Evolutionary conservation across 2,888 invertebrate species (phyloP), one percentile per base, ranked within the genome.

Genomic region (Lasioglossum vierecki): DNA sequence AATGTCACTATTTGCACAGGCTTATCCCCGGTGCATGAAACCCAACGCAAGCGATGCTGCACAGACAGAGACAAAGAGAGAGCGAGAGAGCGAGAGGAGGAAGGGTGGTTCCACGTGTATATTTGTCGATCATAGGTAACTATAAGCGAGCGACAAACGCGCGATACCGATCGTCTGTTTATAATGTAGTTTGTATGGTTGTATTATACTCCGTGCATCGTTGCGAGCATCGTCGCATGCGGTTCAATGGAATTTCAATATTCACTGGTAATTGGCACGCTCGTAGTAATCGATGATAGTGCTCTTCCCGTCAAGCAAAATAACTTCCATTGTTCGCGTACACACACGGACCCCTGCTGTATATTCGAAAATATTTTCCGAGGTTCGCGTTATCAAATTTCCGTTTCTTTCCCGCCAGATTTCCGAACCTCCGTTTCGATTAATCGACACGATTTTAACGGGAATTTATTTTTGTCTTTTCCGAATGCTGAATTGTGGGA

Each of bases 1-100:
- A 94, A 93, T 93, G 94, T 93, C 94, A 93, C 93, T 94, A 93
- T 94, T 94, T 94, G 93, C 91, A 91, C 90, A 93, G 93, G 94
- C 92, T 94, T 93, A 93, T 94, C 91, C 93, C 92, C 77, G 83
- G 90, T 88, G 90, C 87, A 86, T 82, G 87, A 82, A 57, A 88
- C 85, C 71, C 76, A 81, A 83, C 84, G 82, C 87, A 84, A 85
- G 30, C n/a, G 57, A 57, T 4, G 57, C 4, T 57, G n/a, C n/a
- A 57, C 11, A 57, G 57, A 53, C 53, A 22, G 22, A 11, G 57
- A 57, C 57, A 57, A n/a, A 57, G 57, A 57, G 53, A 53, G n/a
- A 53, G 53, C 0, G 18, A 0, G 22, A n/a, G n/a, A 22, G 18
- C 5, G 5, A 49, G 53, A 8, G 53, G 22, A 53, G 60, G 5